Base-by-base conservation (phyloP, 2,113 vertebrate species). In the Xenopus borealis region DNA sequence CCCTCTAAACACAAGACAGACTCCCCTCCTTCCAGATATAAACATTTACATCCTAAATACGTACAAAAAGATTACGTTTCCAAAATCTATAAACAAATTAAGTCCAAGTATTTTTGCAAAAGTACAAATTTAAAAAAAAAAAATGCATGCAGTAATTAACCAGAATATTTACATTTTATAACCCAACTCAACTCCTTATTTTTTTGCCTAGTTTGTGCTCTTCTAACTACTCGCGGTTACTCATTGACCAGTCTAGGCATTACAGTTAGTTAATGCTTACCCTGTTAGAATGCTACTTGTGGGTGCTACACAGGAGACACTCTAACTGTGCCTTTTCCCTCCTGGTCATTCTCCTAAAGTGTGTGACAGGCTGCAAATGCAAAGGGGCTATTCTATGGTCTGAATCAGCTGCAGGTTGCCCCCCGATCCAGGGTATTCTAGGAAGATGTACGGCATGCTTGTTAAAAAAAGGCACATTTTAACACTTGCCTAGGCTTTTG, bases 401-500 rank as follows among this genome's bases (percentile, higher is more conserved):
- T 77, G 74, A 73, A 83, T 83, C 81, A 75, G 80, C 71, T 72
- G 80, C 82, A 85, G 80, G 79, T 73, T 81, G 79, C 80, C 82
- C 83, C 47, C 83, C 82, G 80, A 81, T 68, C 65, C 72, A 52
- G 44, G 23, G 64, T 46, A 18, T 62, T 59, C 55, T 69, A 69
- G 58, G 66, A 69, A 75, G 68, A 67, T 68, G 52, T 68, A 40
- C 72, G 11, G 52, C 40, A 74, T 44, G 30, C 82, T 79, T 65
- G 82, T 77, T 40, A 9, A 9, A 9, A 71, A 85, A 84, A 83
- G 84, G 80, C 33, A 80, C 81, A 81, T 85, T 86, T 83, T 82
- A 86, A 85, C 87, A 88, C 83, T 86, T 85, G 79, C 81, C 81
- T 84, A 82, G 79, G 88, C 85, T 85, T 83, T 80, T 78, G 82